Evolutionary conservation across 2,113 vertebrate species (phyloP).

Genomic region (Chionomys nivalis): DNA sequence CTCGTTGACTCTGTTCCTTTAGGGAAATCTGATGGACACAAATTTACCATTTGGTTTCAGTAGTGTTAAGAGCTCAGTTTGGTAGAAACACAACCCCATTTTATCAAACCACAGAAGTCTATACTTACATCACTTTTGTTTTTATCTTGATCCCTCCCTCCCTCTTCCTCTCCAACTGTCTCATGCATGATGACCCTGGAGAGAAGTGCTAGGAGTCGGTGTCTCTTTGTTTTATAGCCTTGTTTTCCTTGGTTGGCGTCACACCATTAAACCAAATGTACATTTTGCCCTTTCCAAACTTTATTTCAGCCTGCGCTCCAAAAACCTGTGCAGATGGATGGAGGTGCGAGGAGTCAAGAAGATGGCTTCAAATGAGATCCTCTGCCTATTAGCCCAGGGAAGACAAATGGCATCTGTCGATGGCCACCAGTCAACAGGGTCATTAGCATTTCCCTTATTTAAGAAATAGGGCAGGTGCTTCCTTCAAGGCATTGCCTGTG

Average conservation of each 20-base stretch:
- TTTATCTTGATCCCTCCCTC: background rate
- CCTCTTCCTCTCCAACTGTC: background rate
- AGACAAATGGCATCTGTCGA: background rate
- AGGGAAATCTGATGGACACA: background rate
- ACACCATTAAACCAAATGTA: conserved; percentile 12
- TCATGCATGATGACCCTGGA: background rate
- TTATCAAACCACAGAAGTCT: background rate
- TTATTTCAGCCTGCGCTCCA: too few species aligned
- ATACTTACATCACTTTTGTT: fast-evolving
- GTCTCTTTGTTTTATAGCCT: background rate
- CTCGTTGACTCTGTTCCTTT: background rate
- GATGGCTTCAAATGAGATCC: background rate
- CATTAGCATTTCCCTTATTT: conserved; percentile 10
- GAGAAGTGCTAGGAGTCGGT: background rate
- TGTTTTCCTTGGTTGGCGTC: conserved; percentile 11
- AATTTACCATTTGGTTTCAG: background rate
- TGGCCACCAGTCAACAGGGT: background rate
- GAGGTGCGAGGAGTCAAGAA: background rate
- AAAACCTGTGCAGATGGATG: background rate
- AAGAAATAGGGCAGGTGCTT: background rate
- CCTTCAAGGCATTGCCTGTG: too few species aligned
- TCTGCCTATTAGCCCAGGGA: background rate
- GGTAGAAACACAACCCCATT: background rate
- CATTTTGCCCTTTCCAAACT: background rate
- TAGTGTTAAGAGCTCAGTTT: fast-evolving